Percentiles rank a stretch among this genome's conserved stretches.
These are phyloP conservation scores for Pluvianellus socialis DNA, from an alignment of 2,113 vertebrate genomes.

Conservation along the genomic window DNA sequence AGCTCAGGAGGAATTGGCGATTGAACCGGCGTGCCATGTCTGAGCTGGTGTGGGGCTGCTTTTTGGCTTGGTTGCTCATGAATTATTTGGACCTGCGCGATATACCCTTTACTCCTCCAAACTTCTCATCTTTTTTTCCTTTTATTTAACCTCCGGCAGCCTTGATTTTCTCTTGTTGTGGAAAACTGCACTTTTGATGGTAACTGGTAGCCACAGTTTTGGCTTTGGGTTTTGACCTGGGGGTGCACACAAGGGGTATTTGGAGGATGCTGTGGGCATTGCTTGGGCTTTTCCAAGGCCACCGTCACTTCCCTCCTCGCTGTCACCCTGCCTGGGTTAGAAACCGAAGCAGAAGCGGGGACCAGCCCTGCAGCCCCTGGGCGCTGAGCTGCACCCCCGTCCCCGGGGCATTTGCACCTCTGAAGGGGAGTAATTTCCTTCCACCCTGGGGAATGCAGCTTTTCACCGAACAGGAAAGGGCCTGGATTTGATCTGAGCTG, in stretches of 20 bases:
- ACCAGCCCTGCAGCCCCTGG: neutral
- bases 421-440: neutral
- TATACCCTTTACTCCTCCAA: neutral
- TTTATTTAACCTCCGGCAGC: neutral
- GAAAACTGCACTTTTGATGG: neutral
- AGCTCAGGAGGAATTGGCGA: neutral
- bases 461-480: neutral
- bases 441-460: rapidly evolving
- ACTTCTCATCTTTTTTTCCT: neutral
- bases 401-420: rapidly evolving
- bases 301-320: neutral
- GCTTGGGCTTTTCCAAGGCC: neutral
- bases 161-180: neutral
- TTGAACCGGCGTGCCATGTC: rapidly evolving
- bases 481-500: neutral
- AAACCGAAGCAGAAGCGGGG: neutral
- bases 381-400: neutral
- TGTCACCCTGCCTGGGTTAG: neutral
- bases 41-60: neutral
- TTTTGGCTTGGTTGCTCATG: neutral
- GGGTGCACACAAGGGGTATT: neutral
- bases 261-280: neutral
- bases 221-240: neutral
- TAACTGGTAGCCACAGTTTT: neutral
- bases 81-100: neutral